These are phyloP conservation scores for Euwallacea fornicatus DNA, from an alignment of 1,140 invertebrate genomes.

Conservation along the genomic window DNA sequence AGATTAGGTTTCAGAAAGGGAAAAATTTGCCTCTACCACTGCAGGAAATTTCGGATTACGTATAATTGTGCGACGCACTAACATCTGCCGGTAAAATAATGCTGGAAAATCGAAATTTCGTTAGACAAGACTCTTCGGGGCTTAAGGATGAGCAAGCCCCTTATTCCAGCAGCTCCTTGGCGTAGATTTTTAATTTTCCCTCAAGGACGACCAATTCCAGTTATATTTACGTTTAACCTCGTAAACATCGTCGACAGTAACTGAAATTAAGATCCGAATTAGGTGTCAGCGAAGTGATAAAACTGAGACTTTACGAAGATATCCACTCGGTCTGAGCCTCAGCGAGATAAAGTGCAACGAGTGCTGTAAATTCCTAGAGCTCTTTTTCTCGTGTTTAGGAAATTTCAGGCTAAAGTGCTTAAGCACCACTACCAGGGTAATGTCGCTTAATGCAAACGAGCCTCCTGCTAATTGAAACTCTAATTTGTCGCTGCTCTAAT, in stretches of 20 bases:
- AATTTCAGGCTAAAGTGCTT: slow-evolving; percentile 14
- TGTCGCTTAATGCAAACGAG: slow-evolving; percentile 4
- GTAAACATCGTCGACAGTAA: slow-evolving; percentile 30
- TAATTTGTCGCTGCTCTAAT: neutral
- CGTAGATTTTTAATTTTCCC: slow-evolving; percentile 22
- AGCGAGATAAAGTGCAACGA: slow-evolving; percentile 25
- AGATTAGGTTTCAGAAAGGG: no score
- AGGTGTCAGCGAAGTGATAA: slow-evolving; percentile 35
- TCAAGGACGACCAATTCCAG: slow-evolving; percentile 11
- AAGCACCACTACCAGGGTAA: neutral
- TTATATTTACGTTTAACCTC: slow-evolving; percentile 30
- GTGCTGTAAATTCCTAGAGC: slow-evolving; percentile 11
- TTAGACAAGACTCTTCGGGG: no score
- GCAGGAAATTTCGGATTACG: no score
- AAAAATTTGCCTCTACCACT: no score
- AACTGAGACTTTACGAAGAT: slow-evolving; percentile 29
- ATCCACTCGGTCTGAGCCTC: slow-evolving; percentile 16
- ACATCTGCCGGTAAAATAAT: no score
- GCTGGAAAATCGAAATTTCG: no score
- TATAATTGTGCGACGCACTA: no score
- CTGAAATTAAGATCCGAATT: slow-evolving; percentile 38
- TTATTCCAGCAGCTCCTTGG: no score
- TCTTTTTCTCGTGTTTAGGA: slow-evolving; percentile 17
- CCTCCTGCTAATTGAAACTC: neutral
- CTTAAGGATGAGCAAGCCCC: no score